Base-by-base conservation (phyloP, 2,888 invertebrate species). In the Macrophya alboannulata region DNA sequence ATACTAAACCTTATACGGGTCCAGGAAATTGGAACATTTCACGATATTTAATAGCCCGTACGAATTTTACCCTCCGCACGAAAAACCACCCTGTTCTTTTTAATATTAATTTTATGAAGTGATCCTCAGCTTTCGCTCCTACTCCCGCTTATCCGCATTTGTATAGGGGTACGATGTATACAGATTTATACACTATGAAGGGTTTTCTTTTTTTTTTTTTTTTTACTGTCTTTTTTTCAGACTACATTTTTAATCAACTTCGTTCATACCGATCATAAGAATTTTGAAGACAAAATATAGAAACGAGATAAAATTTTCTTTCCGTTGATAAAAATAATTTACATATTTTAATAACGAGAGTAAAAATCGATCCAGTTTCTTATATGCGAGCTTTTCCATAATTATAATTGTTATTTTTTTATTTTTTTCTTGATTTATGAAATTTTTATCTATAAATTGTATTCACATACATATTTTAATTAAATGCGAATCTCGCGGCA, bases 21-120 rank as follows among this genome's bases (percentile, higher is more conserved):
- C 15, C 31, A 43, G 74, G 45, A 45, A 45, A 74, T 74, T 74
- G 45, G 25, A 21, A 43, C 45, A 74, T 74, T 74, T 74, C 21
- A 45, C 45, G 74, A 43, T 45, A 45, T 74, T 45, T 74, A 74
- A 74, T 74, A 25, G 6, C 74, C 74, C 74, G 74, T 21, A 74
- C 45, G 45, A 74, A 74, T 74, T 74, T 71, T 68, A 31, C 37
- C 17, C 68, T 37, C 15, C 17, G 17, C 68, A 25, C 17, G 31
- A 31, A 2, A 68, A 17, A 31, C 68, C 68, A 25, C 12, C 68
- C 37, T 68, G 25, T 37, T 1, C 31, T 31, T 68, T 68, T 68
- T 68, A 37, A 68, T 68, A 68, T 68, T 68, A 68, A 68, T 37
- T 68, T 37, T 37, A 37, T 68, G 21, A 37, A 68, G 68, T 68